Evolutionary conservation across 92 coral and sea anemone genomes (phyloP), one percentile per base, ranked within the genome.

Genomic region (Chrysogorgia sp.): DNA sequence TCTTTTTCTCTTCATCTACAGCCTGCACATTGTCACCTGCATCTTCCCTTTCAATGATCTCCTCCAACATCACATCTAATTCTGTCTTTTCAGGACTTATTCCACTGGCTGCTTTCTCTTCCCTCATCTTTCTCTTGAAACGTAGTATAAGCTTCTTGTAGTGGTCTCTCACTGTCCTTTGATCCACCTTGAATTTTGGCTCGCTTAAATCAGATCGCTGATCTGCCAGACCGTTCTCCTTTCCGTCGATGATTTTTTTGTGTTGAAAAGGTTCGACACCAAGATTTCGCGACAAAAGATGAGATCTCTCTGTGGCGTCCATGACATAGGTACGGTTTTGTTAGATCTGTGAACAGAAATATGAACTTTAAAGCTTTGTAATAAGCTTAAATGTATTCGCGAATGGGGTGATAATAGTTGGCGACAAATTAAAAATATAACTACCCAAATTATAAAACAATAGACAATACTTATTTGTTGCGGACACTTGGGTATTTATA

Each of bases 91-190:
- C 82, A 20, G 82, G 72, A 22, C 57, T 35, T 20, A 76, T 77
- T 14, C 82, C 82, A 62, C 74, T 60, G 19, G 43, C 72, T 10
- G 61, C 24, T 13, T 35, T 32, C 34, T 77, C 82, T 10, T 59
- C 71, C 34, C 66, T 40, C 56, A 63, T 40, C 61, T 77, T 63
- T 14, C 10, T 49, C 7, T 40, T 58, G 13, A n/a, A n/a, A n/a
- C n/a, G n/a, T 25, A 29, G 61, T 30, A 28, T 13, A 9, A 75
- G 52, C n/a, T 55, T 31, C 21, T 37, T 41, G 81, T 21, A 53
- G 24, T 57, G 67, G 68, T 75, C 81, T 30, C 81, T 59, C 24
- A 75, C 81, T 1, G 81, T 56, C 65, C 70, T 53, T 56, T 41
- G 25, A 25, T 75, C 67, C 5, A 75, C 67, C 19, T 20, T 24